Base-by-base conservation (phyloP, 2,888 invertebrate genomes). In the Yponomeuta evonymella region DNA sequence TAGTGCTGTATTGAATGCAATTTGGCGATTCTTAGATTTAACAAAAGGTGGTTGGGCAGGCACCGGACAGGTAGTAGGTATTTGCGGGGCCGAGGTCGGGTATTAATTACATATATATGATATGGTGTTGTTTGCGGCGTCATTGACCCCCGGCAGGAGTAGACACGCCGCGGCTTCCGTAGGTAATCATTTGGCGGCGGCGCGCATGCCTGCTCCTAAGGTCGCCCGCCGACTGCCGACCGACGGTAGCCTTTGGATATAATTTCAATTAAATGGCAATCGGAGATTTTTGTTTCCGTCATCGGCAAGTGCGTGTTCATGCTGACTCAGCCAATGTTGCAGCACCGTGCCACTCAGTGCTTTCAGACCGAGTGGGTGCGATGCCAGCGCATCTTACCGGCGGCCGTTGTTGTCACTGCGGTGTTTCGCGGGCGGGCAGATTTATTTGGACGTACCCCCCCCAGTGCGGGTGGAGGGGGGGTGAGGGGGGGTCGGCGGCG, bases 381-480 rank as follows among this genome's bases (percentile, higher is more conserved):
- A 48, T 36, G n/a, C 29, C 23, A 30, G 23, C 68, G 88, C 89
- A 86, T 89, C 90, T 90, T 90, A 88, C 88, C 87, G 51, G 83
- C 85, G 85, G 84, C 86, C 85, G 85, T 85, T 89, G 91, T 91
- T 91, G 92, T 92, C 92, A 90, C 87, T 90, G 91, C 90, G 91
- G 91, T 91, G 91, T 92, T 92, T 92, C 93, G 91, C 91, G 91
- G 90, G 91, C 88, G 90, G 88, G 90, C 90, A 91, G 92, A 92
- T 90, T 92, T 91, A 92, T 93, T 92, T 93, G 93, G 92, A 90
- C 93, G 93, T 91, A 92, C 87, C 89, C 86, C 86, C 89, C 89
- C 85, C 83, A 79, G 78, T 84, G 83, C 89, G 84, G 87, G 85
- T 83, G 84, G 86, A 81, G 78, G 85, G 83, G 87, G 87, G 87